These are phyloP conservation scores for Austrofundulus limnaeus DNA, from an alignment of 2,113 vertebrate species.

Conservation along the genomic window DNA sequence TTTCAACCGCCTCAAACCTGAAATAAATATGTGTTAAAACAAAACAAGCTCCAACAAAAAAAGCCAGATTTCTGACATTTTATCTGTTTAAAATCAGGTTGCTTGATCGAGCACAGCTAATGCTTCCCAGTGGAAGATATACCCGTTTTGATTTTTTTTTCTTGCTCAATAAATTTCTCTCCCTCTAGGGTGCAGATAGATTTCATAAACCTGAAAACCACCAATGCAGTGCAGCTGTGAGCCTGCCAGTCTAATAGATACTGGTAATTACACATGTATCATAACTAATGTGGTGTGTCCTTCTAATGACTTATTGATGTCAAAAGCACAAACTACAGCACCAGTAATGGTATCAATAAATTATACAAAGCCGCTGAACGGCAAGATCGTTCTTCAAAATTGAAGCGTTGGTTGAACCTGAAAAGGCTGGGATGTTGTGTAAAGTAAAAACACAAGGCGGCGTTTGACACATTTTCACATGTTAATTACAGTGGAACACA, in stretches of 20 bases:
- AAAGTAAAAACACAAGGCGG: no score
- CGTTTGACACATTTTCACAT: no score
- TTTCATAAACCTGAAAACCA: constrained; percentile 6
- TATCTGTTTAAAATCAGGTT: not conserved
- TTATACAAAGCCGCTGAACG: constrained; percentile 22
- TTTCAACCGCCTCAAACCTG: not conserved
- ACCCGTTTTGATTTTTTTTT: not conserved
- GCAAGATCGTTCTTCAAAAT: constrained; percentile 11
- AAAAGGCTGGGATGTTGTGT: not conserved
- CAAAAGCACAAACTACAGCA: constrained; percentile 24
- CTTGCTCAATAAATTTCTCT: constrained; percentile 8
- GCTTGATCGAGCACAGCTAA: not conserved
- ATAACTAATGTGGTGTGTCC: constrained; percentile 42
- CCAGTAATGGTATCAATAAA: constrained; percentile 39
- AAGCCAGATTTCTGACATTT: not conserved
- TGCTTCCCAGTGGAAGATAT: not conserved
- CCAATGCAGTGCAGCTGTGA: not conserved
- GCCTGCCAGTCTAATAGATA: not conserved
- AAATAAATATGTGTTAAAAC: not conserved
- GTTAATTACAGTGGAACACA: no score
- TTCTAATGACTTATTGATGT: constrained; percentile 50
- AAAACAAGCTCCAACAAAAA: no score
- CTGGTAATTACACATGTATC: constrained; percentile 40
- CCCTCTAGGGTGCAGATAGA: constrained; percentile 3
- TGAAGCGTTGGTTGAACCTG: not conserved